Conservation (phyloP, 2,888 invertebrate species). For the Harpagoxenus sublaevis region DNA sequence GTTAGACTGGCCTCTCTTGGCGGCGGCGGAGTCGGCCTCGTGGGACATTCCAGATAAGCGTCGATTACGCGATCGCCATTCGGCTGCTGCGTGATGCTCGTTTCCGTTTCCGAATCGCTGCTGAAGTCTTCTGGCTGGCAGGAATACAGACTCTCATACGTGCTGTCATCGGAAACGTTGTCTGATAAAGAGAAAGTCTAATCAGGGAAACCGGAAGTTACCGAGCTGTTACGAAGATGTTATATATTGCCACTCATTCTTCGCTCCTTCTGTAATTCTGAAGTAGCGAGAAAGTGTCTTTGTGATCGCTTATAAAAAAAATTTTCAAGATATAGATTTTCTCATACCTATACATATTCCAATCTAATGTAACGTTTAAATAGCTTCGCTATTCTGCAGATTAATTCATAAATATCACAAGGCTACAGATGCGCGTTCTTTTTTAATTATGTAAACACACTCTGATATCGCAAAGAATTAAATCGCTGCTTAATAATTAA, state of each 20-base stretch:
- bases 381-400: not conserved
- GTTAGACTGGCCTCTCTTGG: slow-evolving; percentile 82
- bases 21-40: slow-evolving; percentile 81
- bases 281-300: not conserved
- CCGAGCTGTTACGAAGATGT: not conserved
- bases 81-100: slow-evolving; percentile 30
- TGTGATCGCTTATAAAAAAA: not conserved
- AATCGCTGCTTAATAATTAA: no score
- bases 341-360: not conserved
- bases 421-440: not conserved
- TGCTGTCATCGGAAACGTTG: slow-evolving; percentile 82
- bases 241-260: not conserved
- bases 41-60: slow-evolving; percentile 76
- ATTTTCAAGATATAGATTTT: not conserved
- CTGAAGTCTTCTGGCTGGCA: slow-evolving; percentile 79
- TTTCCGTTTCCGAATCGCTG: slow-evolving; percentile 75
- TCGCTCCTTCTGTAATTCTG: not conserved
- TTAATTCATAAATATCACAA: not conserved
- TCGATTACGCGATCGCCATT: slow-evolving; percentile 23
- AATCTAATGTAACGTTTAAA: not conserved
- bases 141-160: slow-evolving; percentile 82
- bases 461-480: not conserved
- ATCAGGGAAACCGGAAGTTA: slow-evolving; percentile 8
- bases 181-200: slow-evolving; percentile 69
- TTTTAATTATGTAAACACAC: not conserved